Evolutionary conservation across 1,140 invertebrate species (phyloP), one percentile per base, ranked within the genome.

Genomic region (Eriocheir sinensis): DNA sequence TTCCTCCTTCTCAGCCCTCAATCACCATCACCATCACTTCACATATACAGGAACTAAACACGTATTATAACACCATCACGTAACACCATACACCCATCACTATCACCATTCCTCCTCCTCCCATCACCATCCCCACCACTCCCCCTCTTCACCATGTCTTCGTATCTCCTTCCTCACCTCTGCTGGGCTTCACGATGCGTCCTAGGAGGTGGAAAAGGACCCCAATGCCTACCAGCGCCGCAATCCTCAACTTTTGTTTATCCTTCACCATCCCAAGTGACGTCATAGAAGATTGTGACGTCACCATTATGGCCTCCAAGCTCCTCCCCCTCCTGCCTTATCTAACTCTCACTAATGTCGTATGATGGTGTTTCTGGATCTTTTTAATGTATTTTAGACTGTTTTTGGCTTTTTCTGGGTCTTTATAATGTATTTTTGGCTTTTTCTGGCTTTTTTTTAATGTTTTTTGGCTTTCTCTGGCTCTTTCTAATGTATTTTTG

Each of bases 191-290:
- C 0, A 34, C 0, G 12, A 17, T 30, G 6, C 79, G 53, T 80
- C 86, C 86, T 1, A 38, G n/a, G 9, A 94, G 34, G 38, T 94
- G 93, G 8, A 94, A 89, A 0, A 89, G 21, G 32, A n/a, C 53
- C 3, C 79, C 21, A 32, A 94, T 79, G 4, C 53, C 93, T 21
- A 94, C 85, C 8, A 94, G 72, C 3, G 86, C 34, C 12, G 80
- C 32, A 17, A 94, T 44, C 85, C 93, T 53, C 40, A 79, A 32
- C 88, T 94, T 89, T 89, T 94, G 93, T 94, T 94, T 94, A 90
- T 40, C 93, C n/a, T 80, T 40, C 41, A 79, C 88, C 93, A 94
- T 94, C 91, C 91, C 81, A 8, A 34, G 40, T 44, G 91, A 92
- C 79, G 41, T 72, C 60, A 72, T 3, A 21, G 12, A 0, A 80